phyloP scores from a whole-genome alignment of 1,140 invertebrate species.

The Eurosta solidaginis region DNA sequence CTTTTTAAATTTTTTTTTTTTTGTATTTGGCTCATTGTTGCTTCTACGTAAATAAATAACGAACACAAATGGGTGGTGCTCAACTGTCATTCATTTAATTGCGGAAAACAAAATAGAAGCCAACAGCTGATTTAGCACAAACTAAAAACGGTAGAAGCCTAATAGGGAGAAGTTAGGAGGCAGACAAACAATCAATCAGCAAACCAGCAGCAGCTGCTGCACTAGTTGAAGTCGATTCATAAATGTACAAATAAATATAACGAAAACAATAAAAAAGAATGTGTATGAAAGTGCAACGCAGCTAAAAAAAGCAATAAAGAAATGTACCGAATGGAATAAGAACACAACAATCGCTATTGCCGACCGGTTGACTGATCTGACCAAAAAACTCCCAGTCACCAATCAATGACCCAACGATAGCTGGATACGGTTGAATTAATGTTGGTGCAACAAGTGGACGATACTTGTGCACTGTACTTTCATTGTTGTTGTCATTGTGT shows the following conservation, averaged over 20 bases:
- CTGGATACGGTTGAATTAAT: background rate
- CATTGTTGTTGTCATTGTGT: background rate
- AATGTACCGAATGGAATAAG: background rate
- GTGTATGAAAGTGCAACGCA: background rate
- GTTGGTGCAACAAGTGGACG: background rate
- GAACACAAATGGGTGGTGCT: background rate
- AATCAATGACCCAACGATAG: background rate
- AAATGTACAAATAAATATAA: background rate
- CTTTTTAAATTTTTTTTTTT: background rate
- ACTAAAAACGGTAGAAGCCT: background rate
- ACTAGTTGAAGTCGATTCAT: background rate
- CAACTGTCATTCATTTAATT: conserved; percentile 20
- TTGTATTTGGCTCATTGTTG: too few relatives aligned
- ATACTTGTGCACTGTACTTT: background rate
- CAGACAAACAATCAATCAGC: background rate
- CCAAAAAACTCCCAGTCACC: background rate
- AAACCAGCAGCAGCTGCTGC: background rate
- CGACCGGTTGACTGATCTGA: background rate
- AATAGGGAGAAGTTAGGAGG: too few relatives aligned
- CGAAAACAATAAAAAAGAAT: background rate
- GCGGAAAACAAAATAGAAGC: conserved; percentile 10
- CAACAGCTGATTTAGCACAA: conserved; percentile 9
- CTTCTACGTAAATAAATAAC: too few relatives aligned
- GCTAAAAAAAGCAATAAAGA: background rate
- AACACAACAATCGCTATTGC: background rate